Evolutionary conservation across 1,140 invertebrate species (phyloP).

Genomic region (Armadillidium nasatum): DNA sequence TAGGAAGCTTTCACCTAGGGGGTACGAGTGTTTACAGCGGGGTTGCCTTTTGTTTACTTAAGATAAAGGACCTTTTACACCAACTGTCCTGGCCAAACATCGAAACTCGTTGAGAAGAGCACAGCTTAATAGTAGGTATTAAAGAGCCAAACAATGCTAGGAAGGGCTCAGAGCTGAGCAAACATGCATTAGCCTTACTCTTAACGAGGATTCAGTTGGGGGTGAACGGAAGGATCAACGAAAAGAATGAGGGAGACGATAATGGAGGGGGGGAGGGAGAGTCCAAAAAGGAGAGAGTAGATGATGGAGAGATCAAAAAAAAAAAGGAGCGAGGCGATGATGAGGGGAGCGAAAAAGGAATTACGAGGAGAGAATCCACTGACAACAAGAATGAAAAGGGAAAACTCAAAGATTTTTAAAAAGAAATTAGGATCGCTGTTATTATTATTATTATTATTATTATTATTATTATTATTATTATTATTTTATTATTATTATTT

Average conservation of each 20-base stretch:
- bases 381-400: too few relatives aligned
- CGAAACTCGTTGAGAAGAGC: constrained; percentile 33
- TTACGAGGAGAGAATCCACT: too few relatives aligned
- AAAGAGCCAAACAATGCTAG: constrained; percentile 39
- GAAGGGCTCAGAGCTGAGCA: constrained; percentile 39
- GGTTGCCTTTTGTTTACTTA: constrained; percentile 39
- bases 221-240: background rate
- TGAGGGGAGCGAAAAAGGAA: too few relatives aligned
- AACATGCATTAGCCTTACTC: constrained; percentile 37
- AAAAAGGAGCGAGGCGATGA: too few relatives aligned
- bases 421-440: too few relatives aligned
- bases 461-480: too few relatives aligned
- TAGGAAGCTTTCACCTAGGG: constrained; percentile 40
- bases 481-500: too few relatives aligned
- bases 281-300: too few relatives aligned
- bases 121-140: constrained; percentile 44
- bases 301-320: too few relatives aligned
- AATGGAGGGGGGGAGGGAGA: too few relatives aligned
- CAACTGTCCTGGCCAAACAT: constrained; percentile 41
- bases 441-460: too few relatives aligned
- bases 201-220: background rate
- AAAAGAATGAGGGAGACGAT: background rate
- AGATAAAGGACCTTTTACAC: constrained; percentile 43
- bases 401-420: too few relatives aligned
- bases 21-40: constrained; percentile 36